phyloP scores from a whole-genome alignment of 1,140 invertebrate species.

The Battus philenor region DNA sequence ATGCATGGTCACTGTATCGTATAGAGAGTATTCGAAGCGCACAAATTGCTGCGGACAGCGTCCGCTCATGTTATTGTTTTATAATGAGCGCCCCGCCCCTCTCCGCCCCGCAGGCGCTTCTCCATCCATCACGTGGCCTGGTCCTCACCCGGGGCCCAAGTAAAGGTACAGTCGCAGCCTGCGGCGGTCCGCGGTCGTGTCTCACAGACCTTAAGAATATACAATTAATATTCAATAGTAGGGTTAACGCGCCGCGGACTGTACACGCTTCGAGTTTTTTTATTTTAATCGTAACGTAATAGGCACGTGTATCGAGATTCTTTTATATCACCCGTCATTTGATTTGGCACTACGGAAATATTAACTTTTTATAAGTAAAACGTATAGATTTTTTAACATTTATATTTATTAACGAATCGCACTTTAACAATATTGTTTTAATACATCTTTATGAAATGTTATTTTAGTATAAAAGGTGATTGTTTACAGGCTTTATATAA shows the following conservation, averaged over 20 bases:
- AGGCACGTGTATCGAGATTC: too few species aligned
- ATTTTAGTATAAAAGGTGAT: too few species aligned
- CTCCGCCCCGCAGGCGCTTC: slow-evolving; percentile 41
- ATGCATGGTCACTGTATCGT: slow-evolving; percentile 16
- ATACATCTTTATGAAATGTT: too few species aligned
- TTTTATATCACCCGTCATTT: too few species aligned
- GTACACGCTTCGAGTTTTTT: slow-evolving; percentile 16
- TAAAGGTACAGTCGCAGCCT: slow-evolving; percentile 48
- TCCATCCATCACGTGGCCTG: slow-evolving; percentile 55
- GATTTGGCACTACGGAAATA: too few species aligned
- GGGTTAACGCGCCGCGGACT: slow-evolving; percentile 30
- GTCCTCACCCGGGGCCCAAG: slow-evolving; percentile 46
- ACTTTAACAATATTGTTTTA: too few species aligned
- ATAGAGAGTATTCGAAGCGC: slow-evolving; percentile 51
- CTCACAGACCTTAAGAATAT: slow-evolving; percentile 57
- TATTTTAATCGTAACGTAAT: too few species aligned
- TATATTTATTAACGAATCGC: too few species aligned
- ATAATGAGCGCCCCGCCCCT: slow-evolving; percentile 55
- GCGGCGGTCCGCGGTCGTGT: slow-evolving; percentile 56
- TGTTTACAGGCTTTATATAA: too few species aligned
- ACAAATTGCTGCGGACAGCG: slow-evolving; percentile 62
- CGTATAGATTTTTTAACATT: too few species aligned
- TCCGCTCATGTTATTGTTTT: slow-evolving; percentile 64
- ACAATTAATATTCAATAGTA: slow-evolving; percentile 56
- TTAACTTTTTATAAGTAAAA: too few species aligned